Evolutionary conservation across 2,113 vertebrate genomes (phyloP), one percentile per base, ranked within the genome.

Genomic region (Amphiprion percula): DNA sequence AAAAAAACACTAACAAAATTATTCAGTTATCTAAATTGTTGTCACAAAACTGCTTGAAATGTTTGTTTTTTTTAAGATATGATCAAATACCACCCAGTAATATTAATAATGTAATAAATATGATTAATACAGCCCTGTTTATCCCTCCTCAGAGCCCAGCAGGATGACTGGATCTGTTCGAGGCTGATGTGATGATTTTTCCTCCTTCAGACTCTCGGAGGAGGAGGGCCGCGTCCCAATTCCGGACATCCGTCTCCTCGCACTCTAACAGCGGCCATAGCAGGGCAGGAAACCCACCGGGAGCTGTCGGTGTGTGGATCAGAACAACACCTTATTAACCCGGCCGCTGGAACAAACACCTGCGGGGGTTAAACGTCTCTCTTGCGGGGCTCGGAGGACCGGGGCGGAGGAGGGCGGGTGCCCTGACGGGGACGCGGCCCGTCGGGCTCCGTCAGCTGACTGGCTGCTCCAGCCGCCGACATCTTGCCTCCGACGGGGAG

Each of bases 401-500:
- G 0, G n/a, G 0, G 2, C 0, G 17, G 0, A 83, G 72, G 44
- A 63, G 33, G 28, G 21, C 4, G 33, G 33, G 23, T 0, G 1
- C 3, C 49, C 30, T 14, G 76, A 79, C 54, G 1, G 56, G 88
- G 44, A 90, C 82, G 84, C 76, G 47, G 79, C 77, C 84, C 5
- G 24, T 16, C 6, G 28, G 19, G 49, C 63, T 56, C 81, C 3
- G 66, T 85, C 86, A 87, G 77, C 79, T 87, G 80, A 88, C 65
- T 9, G 68, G 44, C 63, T 16, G 77, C 52, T 80, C 10, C 74
- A 10, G 69, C 66, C 50, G 71, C 82, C 80, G 87, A 89, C 89
- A 91, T 91, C 73, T 89, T 89, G 62, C 11, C 61, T 81, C 46
- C 33, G 65, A 75, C 15, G 64, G 66, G 68, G 72, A 79, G 81